phyloP scores from a whole-genome alignment of 1,140 invertebrate species.

The Heliconius nattereri region DNA sequence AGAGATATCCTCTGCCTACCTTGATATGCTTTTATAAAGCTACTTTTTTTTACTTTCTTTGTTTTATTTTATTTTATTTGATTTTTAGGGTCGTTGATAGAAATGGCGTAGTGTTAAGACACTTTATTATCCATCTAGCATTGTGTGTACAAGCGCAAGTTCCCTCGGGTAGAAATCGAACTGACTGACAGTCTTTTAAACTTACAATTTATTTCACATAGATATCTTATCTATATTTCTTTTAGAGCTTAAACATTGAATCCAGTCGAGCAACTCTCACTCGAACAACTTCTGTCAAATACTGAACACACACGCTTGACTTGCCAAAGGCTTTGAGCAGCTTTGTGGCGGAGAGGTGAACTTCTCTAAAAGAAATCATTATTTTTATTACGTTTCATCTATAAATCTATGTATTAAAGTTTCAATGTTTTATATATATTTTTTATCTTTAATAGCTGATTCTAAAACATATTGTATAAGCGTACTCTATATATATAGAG shows the following conservation, averaged over 20 bases:
- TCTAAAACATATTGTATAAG: no score
- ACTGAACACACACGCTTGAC: constrained; percentile 3
- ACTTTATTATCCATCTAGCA: no score
- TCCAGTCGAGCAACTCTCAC: not conserved
- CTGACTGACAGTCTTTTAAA: not conserved
- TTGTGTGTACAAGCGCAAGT: no score
- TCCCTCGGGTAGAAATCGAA: no score
- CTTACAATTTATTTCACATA: not conserved
- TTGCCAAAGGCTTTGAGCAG: constrained; percentile 1
- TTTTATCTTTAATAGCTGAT: no score
- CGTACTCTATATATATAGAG: no score
- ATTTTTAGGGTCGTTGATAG: no score
- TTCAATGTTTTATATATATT: not conserved
- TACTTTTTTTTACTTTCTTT: no score
- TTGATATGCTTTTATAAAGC: no score
- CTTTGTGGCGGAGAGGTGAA: not conserved
- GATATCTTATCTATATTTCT: not conserved
- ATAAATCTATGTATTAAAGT: not conserved
- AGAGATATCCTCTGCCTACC: no score
- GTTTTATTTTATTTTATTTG: no score
- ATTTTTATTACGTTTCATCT: not conserved
- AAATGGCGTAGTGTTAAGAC: no score
- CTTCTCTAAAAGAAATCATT: not conserved
- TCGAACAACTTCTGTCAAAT: not conserved
- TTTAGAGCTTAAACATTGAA: not conserved